Evolutionary conservation across 1,140 invertebrate species (phyloP), one percentile per base, ranked within the genome.

Genomic region (Magallana gigas): DNA sequence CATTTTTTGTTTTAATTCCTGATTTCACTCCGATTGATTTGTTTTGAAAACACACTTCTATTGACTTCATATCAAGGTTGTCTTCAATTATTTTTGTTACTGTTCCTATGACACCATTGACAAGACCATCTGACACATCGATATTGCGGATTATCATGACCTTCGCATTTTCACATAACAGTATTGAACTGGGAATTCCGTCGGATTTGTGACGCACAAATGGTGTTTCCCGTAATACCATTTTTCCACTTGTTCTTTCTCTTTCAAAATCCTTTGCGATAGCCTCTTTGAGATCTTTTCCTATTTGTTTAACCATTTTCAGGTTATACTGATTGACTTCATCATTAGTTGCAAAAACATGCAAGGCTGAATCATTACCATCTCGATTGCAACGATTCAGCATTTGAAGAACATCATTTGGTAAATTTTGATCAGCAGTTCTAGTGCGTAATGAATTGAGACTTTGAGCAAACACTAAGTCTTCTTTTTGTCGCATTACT

Each of bases 81-180:
- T 84, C 83, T 12, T 56, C 18, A 8, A 84, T 58, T n/a, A 84
- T n/a, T 62, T 84, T 62, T 8, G 48, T 18, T 18, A 76, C 85
- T 80, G 58, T 83, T 62, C 85, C 81, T 59, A 60, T 64, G 3
- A 59, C 85, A 8, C 85, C 85, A 68, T 87, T 87, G 9, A 87
- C 85, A 56, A 87, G 80, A 56, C 85, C 85, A 87, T 87, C 80
- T 18, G 59, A 57, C 12, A 76, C 59, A 68, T 59, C 29, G 18
- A 87, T 71, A 68, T 87, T 87, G 36, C 36, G 36, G 36, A 36
- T 36, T 36, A 36, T 36, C 36, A 36, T 36, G 36, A 36, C 36
- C 36, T 36, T 36, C 36, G 36, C 36, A 36, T 36, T 36, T 36
- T 36, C 36, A 36, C 36, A 36, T 36, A 36, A 36, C 36, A 36